Evolutionary conservation across 2,113 vertebrate species (phyloP).

Genomic region (Stegostoma tigrinum): DNA sequence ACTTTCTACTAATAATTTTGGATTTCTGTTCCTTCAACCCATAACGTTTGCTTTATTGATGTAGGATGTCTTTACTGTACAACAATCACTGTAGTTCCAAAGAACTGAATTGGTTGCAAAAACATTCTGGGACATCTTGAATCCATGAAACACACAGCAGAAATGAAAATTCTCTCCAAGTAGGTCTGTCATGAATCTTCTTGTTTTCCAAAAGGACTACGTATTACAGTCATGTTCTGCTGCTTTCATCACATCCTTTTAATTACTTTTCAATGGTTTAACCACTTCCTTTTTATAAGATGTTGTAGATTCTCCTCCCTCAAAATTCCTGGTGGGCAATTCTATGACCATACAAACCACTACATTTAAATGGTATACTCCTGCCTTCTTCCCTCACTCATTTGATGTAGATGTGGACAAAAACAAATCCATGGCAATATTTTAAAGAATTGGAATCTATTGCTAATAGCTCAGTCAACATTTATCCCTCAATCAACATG

Average conservation of each 20-base stretch:
- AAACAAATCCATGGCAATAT: neutral
- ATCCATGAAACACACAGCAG: neutral
- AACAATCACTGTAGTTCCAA: neutral
- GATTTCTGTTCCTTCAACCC: neutral
- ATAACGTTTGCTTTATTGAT: neutral
- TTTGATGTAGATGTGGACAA: neutral
- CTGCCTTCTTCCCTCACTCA: neutral
- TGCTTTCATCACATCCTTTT: neutral
- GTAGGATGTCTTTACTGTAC: neutral
- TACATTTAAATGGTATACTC: neutral
- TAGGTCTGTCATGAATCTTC: neutral
- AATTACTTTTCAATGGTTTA: neutral
- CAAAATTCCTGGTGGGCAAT: neutral
- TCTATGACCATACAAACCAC: neutral
- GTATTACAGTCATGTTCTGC: neutral
- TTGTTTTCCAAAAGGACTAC: neutral
- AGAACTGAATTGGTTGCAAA: neutral
- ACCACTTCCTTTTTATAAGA: neutral
- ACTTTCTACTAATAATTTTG: neutral
- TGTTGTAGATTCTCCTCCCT: neutral
- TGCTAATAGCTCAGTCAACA: neutral
- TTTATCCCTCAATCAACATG: too few relatives aligned
- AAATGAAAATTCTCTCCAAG: neutral
- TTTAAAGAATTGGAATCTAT: neutral
- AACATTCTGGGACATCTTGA: neutral